Conservation (phyloP, 2,888 invertebrate genomes). For the Branchellion lobata region DNA sequence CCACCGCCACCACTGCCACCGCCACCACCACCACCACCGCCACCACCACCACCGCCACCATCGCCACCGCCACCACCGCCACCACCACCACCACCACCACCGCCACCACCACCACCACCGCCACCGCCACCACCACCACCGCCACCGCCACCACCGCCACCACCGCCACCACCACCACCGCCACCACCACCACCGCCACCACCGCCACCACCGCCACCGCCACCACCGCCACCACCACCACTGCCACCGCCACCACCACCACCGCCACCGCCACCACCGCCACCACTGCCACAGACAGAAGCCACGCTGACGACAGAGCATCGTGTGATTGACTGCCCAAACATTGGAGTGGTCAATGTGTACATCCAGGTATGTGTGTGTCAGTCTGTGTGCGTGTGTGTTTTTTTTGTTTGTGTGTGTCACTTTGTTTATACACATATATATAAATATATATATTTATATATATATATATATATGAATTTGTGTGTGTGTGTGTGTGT, state of each 20-base stretch:
- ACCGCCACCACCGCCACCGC: neutral
- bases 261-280: constrained; percentile 6
- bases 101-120: constrained; percentile 10
- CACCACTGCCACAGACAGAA: constrained; percentile 14
- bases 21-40: too few relatives aligned
- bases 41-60: too few relatives aligned
- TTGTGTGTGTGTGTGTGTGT: too few relatives aligned
- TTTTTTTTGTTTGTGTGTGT: too few relatives aligned
- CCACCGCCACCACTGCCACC: too few relatives aligned
- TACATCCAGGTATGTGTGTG: constrained; percentile 2
- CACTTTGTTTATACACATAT: too few relatives aligned
- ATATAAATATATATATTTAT: too few relatives aligned
- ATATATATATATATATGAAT: too few relatives aligned
- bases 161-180: constrained; percentile 33
- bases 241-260: constrained; percentile 30
- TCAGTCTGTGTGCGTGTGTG: too few relatives aligned
- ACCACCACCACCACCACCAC: constrained; percentile 8
- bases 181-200: constrained; percentile 16
- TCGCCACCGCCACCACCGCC: neutral
- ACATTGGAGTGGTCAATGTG: neutral
- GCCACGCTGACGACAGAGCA: neutral
- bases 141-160: constrained; percentile 29
- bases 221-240: constrained; percentile 13
- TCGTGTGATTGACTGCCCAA: neutral
- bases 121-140: constrained; percentile 25